These are phyloP conservation scores for Acanthornis magna DNA, from an alignment of 2,797 vertebrate species.

Conservation along the genomic window DNA sequence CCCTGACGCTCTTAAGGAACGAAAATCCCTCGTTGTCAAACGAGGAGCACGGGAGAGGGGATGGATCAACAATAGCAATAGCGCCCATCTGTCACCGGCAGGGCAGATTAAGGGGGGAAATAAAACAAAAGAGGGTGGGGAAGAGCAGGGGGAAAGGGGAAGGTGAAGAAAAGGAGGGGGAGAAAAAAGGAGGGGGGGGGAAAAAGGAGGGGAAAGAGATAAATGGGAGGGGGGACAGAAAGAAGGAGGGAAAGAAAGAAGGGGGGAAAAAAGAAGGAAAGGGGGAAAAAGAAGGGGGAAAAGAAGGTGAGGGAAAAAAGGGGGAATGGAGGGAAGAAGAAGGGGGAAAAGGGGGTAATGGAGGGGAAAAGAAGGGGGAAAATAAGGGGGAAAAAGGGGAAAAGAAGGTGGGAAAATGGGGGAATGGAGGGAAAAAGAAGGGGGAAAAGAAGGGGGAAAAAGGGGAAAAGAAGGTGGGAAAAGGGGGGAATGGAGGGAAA, in stretches of 20 bases:
- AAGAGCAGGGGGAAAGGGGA: background rate
- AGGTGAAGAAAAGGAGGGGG: background rate
- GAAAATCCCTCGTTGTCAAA: background rate
- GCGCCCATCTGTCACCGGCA: background rate
- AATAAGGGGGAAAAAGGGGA: no score
- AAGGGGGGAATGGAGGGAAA: no score
- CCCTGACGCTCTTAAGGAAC: slow-evolving; percentile 43
- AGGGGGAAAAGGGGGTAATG: no score
- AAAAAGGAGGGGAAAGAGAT: background rate
- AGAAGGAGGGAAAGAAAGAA: no score
- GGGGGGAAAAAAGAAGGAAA: no score
- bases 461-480: background rate
- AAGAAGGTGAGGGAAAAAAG: no score
- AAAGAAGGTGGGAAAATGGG: no score
- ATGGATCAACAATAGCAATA: background rate
- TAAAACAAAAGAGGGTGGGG: background rate
- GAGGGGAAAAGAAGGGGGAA: no score
- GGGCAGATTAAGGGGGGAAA: background rate
- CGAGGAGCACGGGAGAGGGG: background rate
- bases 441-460: no score
- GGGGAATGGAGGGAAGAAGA: no score
- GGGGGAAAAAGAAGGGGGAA: no score
- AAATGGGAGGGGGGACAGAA: background rate
- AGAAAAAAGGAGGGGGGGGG: background rate
- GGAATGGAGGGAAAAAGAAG: no score